Percentiles rank a stretch among this genome's conserved stretches.
Evolutionary conservation across 2,797 vertebrate species (phyloP).

Genomic region (Alauda arvensis): DNA sequence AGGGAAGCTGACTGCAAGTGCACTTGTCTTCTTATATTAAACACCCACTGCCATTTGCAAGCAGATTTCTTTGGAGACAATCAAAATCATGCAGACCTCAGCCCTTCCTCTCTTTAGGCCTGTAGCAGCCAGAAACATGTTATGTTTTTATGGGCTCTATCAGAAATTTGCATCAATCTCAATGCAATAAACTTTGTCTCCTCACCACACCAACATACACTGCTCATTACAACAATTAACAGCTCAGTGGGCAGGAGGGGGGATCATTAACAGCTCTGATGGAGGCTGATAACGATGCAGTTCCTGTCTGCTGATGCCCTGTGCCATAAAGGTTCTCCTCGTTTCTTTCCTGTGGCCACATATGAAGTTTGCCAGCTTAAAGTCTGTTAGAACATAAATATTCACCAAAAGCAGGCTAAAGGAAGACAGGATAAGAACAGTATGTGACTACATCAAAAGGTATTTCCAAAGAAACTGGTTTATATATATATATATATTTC

Average conservation of each 20-base stretch:
- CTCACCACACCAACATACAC: background rate
- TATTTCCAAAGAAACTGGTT: background rate
- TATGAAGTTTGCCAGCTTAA: background rate
- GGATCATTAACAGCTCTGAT: background rate
- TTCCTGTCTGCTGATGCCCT: background rate
- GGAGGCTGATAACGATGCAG: background rate
- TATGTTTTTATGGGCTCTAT: rapidly evolving
- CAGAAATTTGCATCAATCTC: background rate
- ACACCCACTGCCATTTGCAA: background rate
- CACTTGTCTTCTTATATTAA: slow-evolving; percentile 29
- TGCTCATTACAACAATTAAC: background rate
- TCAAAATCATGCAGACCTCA: background rate
- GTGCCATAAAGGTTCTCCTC: background rate
- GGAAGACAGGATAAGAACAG: background rate
- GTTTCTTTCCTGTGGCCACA: background rate
- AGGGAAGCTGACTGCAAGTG: slow-evolving; percentile 11
- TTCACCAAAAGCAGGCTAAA: background rate
- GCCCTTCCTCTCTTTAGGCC: background rate
- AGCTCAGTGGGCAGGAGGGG: background rate
- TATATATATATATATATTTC: background rate
- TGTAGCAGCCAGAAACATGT: background rate
- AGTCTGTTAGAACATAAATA: background rate
- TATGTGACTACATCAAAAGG: background rate
- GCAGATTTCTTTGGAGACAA: background rate
- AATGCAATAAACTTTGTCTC: background rate